Conservation (phyloP, 2,888 invertebrate genomes). For the Blastobasis lacticolella region DNA sequence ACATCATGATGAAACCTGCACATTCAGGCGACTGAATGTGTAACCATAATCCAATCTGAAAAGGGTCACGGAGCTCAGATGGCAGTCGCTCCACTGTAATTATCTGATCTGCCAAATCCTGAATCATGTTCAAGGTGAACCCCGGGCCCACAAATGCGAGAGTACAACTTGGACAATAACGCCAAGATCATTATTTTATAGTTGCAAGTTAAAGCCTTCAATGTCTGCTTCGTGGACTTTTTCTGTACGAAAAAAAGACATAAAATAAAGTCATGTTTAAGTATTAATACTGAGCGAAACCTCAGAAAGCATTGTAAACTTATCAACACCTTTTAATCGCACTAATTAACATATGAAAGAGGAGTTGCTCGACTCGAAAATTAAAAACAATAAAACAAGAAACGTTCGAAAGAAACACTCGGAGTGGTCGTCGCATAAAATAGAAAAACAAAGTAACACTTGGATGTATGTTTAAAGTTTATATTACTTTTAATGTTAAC, state of each 20-base stretch:
- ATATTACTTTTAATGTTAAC: not conserved
- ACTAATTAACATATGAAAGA: not conserved
- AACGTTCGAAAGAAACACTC: not conserved
- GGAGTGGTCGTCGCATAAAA: not conserved
- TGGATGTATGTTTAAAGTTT: no score
- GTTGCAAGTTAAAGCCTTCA: no score
- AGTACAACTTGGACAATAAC: not conserved
- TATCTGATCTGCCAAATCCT: no score
- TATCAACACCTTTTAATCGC: not conserved
- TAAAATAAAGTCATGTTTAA: no score
- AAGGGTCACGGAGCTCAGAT: no score
- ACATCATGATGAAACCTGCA: no score
- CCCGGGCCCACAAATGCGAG: not conserved
- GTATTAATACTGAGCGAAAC: not conserved
- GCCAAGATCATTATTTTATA: no score
- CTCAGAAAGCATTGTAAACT: not conserved
- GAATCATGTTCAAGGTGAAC: not conserved
- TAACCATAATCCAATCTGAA: no score
- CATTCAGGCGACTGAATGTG: no score
- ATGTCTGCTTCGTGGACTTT: no score
- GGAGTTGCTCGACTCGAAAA: not conserved
- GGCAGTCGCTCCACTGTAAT: no score
- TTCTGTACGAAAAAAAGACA: no score
- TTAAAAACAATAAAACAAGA: not conserved
- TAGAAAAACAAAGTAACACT: conserved; percentile 1